These are phyloP conservation scores for Physeter macrocephalus DNA, from an alignment of 2,113 vertebrate genomes.

Conservation along the genomic window DNA sequence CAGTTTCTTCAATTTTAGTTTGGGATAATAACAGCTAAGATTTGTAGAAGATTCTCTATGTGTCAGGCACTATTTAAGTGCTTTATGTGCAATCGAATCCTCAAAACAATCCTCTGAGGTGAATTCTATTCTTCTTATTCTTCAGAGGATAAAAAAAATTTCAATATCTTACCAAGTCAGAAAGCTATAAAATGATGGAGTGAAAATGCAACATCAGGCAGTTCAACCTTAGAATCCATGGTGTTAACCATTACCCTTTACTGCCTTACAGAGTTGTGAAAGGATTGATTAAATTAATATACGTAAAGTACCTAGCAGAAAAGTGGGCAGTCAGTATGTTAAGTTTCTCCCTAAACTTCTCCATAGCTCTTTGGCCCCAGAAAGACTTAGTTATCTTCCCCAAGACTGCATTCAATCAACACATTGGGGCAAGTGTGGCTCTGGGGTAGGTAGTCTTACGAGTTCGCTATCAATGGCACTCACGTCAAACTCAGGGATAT, in stretches of 20 bases:
- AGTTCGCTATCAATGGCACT: not conserved
- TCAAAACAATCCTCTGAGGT: not conserved
- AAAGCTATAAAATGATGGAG: not conserved
- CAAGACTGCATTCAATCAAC: not conserved
- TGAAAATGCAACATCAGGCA: not conserved
- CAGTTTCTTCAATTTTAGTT: not conserved
- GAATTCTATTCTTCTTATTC: constrained; percentile 6
- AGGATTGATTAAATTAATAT: not conserved
- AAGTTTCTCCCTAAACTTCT: not conserved
- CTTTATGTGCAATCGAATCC: not conserved
- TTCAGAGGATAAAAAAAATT: constrained; percentile 24
- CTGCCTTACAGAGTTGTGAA: not conserved
- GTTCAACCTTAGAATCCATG: not conserved
- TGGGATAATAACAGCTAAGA: not conserved
- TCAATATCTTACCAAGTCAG: not conserved
- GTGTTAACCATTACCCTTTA: not conserved
- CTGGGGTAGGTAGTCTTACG: not conserved
- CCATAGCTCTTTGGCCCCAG: not conserved
- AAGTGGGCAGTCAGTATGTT: not conserved
- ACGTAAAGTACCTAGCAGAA: not conserved
- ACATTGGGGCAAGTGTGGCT: not conserved
- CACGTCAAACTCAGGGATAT: not conserved
- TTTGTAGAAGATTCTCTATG: not conserved
- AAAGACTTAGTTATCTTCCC: not conserved
- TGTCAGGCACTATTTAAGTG: not conserved